Evolutionary conservation across 1,140 invertebrate species (phyloP), one percentile per base, ranked within the genome.

Genomic region (Caenorhabditis brenneri): DNA sequence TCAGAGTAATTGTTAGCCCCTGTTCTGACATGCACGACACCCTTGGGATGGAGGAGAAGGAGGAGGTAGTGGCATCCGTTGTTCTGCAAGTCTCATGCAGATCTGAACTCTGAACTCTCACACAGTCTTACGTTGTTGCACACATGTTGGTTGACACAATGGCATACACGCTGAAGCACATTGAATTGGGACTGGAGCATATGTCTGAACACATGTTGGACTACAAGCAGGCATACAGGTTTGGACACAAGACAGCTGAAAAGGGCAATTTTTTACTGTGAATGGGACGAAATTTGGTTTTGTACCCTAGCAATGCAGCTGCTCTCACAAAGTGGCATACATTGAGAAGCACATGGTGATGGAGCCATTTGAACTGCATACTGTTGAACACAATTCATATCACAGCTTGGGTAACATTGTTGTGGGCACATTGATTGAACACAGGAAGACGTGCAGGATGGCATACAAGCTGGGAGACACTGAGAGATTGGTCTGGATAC

Each of bases 91-190:
- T 12, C 9, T n/a, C 49, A 53, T 80, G 48, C 79, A 79, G 6
- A 1, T 49, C 46, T 49, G 79, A 53, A 53, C 42, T 51, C 53
- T 46, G 42, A 60, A 36, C 36, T 48, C 80, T 60, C 33, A 53
- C 16, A 60, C 60, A 36, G n/a, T 55, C 81, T 83, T 74, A 83
- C 81, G 80, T n/a, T 83, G 60, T 74, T 83, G 81, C 0, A 83
- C 53, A 55, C 81, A 83, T 31, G 27, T 65, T 31, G 81, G 81
- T 10, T 55, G 55, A 39, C 81, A 83, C 15, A 74, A 24, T 2
- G 81, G 81, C 81, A 83, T 83, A 74, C 81, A 83, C 0, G 81
- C 60, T n/a, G 81, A 60, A 46, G 60, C 42, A 39, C 81, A 83
- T 58, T 80, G 79, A 58, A 55, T 46, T 78, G 39, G 65, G 29